Evolutionary conservation across 1,140 invertebrate species (phyloP).

Genomic region (Brachionus paranguensis): DNA sequence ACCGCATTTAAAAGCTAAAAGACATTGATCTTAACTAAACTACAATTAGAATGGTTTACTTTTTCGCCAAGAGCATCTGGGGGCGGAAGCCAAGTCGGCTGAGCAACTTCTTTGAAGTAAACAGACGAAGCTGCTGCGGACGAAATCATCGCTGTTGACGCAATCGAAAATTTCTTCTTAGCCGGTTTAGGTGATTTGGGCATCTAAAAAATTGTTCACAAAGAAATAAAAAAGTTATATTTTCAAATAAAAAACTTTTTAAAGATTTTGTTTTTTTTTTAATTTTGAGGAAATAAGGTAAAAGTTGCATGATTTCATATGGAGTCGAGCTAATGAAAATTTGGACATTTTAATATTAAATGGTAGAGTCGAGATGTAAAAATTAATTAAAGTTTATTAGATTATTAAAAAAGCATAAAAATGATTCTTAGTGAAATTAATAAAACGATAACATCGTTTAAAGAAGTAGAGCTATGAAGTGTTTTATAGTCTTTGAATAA

Average conservation of each 20-base stretch:
- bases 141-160: not conserved
- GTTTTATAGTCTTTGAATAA: no score
- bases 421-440: no score
- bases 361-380: no score
- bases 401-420: no score
- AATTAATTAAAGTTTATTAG: no score
- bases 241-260: no score
- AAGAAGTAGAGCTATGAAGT: no score
- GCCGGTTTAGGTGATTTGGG: not conserved
- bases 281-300: not conserved
- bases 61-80: conserved; percentile 20
- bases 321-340: no score
- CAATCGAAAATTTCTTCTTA: not conserved
- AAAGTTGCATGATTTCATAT: no score
- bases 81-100: not conserved
- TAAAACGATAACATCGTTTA: no score
- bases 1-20: not conserved
- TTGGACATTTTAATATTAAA: no score
- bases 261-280: not conserved
- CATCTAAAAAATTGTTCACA: not conserved
- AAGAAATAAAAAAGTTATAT: no score
- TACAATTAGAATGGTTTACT: not conserved
- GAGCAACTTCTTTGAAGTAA: not conserved
- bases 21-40: not conserved
- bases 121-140: conserved; percentile 1